Percentiles rank a stretch among this genome's conserved stretches.
phyloP scores from a whole-genome alignment of 2,797 vertebrate genomes.

The Anniella stebbinsi region DNA sequence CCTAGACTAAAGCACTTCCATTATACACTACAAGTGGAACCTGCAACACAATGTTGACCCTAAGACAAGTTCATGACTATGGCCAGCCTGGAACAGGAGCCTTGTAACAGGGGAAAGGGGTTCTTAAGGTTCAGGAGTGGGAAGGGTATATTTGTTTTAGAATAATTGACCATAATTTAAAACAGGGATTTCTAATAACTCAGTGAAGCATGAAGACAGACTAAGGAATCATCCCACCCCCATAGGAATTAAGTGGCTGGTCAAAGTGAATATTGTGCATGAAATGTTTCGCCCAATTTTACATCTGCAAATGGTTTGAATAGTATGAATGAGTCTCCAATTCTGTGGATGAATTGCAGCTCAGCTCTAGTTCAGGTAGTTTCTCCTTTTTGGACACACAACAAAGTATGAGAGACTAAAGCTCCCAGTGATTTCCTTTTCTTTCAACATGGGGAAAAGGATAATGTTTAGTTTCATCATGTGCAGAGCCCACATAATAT shows the following conservation, averaged over 20 bases:
- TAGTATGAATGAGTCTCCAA: constrained; percentile 21
- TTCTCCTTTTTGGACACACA: constrained; percentile 23
- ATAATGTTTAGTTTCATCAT: constrained; percentile 57
- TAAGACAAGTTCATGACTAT: neutral
- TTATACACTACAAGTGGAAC: neutral
- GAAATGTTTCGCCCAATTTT: neutral
- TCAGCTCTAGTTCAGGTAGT: constrained; percentile 33
- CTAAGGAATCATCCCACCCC: neutral
- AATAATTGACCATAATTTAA: neutral
- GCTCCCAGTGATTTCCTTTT: constrained; percentile 55
- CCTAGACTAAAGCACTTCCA: neutral
- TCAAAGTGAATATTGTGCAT: neutral
- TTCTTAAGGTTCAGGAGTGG: neutral
- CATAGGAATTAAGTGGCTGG: neutral
- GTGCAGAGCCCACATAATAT: constrained; percentile 57
- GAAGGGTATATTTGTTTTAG: neutral
- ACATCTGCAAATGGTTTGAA: constrained; percentile 25
- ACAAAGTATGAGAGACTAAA: constrained; percentile 6
- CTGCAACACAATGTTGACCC: neutral
- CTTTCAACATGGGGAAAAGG: constrained; percentile 38
- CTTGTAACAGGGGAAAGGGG: neutral
- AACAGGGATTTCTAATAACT: neutral
- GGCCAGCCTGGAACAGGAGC: neutral
- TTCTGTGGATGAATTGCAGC: neutral
- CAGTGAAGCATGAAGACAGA: neutral